Base-by-base conservation (phyloP, 2,888 invertebrate species). In the Agrilus cyanescens region DNA sequence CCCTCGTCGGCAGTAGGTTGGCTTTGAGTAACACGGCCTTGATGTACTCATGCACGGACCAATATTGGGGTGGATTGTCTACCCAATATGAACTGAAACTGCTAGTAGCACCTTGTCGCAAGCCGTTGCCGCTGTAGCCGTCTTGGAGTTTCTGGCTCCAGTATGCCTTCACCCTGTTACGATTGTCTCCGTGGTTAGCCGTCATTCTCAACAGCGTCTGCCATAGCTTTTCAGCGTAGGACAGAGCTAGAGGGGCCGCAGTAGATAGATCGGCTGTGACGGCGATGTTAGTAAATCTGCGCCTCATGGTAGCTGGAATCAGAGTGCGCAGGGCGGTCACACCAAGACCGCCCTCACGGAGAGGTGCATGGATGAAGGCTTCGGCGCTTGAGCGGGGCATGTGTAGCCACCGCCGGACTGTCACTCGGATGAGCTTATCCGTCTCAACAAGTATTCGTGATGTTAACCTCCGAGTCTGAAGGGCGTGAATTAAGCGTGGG, bases 321-420 rank as follows among this genome's bases (percentile, higher is more conserved):
- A 35, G 32, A 31, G 15, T 15, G 33, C 8, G n/a, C 15, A 43
- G 20, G 35, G 40, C 35, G 20, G 20, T 36, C 12, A 39, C 40
- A 15, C 46, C 47, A n/a, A 47, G 25, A 12, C 47, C 45, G 8
- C 53, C 43, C 5, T 47, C 52, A 51, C 38, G 43, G 38, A 41
- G 38, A 35, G 42, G 48, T 20, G 48, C 55, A 47, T 48, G 57
- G 42, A 53, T 48, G 46, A 37, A 55, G 52, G 52, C 58, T 57
- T 50, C 55, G 46, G 52, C 56, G 49, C 44, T 59, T 53, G 50
- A 57, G 3, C 66, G 65, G 63, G 67, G 62, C 66, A 73, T 68
- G 67, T 72, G 72, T 67, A 71, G 66, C 55, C 63, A 61, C 7
- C 38, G 18, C 36, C 53, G 44, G 7, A 50, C 43, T 12, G 46